Evolutionary conservation across 2,888 invertebrate species (phyloP).

Genomic region (Phaonia tiefii): DNA sequence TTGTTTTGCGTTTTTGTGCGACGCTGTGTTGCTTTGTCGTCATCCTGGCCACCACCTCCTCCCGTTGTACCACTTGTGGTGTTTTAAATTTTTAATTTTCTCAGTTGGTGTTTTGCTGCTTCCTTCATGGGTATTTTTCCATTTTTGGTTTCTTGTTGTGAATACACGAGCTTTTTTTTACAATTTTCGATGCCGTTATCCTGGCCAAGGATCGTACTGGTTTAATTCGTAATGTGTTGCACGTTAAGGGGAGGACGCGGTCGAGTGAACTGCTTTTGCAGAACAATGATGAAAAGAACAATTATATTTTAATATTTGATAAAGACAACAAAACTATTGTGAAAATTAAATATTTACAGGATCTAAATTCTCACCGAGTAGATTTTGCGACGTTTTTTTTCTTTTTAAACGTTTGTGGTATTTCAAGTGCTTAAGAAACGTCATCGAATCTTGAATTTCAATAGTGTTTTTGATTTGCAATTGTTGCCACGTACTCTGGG

Average conservation of each 20-base stretch:
- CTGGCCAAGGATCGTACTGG: conserved; percentile 44
- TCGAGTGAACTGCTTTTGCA: conserved; percentile 21
- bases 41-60: conserved; percentile 38
- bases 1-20: conserved; percentile 41
- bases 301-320: conserved; percentile 38
- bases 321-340: conserved; percentile 22
- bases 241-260: conserved; percentile 28
- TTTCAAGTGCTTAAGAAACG: conserved; percentile 29
- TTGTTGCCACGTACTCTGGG: neutral
- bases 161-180: conserved; percentile 6
- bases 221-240: conserved; percentile 22
- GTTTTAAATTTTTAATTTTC: conserved; percentile 67
- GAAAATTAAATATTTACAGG: conserved; percentile 40
- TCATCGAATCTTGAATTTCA: neutral
- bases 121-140: neutral
- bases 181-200: conserved; percentile 29
- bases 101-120: conserved; percentile 50
- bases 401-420: conserved; percentile 36
- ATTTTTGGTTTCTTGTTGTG: neutral
- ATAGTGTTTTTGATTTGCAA: conserved; percentile 24
- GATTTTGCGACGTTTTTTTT: conserved; percentile 3
- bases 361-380: conserved; percentile 24
- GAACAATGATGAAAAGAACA: conserved; percentile 41
- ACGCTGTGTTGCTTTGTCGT: conserved; percentile 21
- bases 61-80: conserved; percentile 66